These are phyloP conservation scores for Candidula unifasciata DNA, from an alignment of 2,888 invertebrate species.

Conservation along the genomic window DNA sequence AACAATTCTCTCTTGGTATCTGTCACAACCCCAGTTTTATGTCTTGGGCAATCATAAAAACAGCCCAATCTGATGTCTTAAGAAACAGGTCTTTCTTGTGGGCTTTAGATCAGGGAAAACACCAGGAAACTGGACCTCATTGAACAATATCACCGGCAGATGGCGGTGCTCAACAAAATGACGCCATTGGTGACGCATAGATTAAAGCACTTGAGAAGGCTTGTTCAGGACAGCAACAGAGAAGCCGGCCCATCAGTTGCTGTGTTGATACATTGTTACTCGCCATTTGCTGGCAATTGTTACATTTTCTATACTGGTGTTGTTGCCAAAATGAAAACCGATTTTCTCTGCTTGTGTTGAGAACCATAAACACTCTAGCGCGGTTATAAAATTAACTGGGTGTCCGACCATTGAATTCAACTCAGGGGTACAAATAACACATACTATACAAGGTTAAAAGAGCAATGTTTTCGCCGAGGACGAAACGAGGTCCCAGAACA, in stretches of 20 bases:
- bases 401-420: conserved; percentile 25
- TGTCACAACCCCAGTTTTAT: conserved; percentile 15
- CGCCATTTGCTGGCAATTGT: conserved; percentile 39
- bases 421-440: conserved; percentile 12
- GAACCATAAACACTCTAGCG: conserved; percentile 31
- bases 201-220: conserved; percentile 23
- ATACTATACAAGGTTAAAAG: background rate
- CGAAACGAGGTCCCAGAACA: background rate
- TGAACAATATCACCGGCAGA: conserved; percentile 46
- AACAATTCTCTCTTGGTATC: background rate
- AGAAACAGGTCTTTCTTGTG: background rate
- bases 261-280: conserved; percentile 40
- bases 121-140: conserved; percentile 10
- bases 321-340: conserved; percentile 9
- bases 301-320: background rate
- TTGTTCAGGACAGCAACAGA: conserved; percentile 33
- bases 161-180: conserved; percentile 37
- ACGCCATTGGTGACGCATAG: conserved; percentile 46
- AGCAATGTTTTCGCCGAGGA: background rate
- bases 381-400: conserved; percentile 42
- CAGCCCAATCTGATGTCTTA: background rate
- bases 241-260: conserved; percentile 8
- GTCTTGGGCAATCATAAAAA: background rate
- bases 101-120: background rate
- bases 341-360: conserved; percentile 38